These are phyloP conservation scores for Tarsius wallacei DNA, from an alignment of 2,797 vertebrate species.

Conservation along the genomic window DNA sequence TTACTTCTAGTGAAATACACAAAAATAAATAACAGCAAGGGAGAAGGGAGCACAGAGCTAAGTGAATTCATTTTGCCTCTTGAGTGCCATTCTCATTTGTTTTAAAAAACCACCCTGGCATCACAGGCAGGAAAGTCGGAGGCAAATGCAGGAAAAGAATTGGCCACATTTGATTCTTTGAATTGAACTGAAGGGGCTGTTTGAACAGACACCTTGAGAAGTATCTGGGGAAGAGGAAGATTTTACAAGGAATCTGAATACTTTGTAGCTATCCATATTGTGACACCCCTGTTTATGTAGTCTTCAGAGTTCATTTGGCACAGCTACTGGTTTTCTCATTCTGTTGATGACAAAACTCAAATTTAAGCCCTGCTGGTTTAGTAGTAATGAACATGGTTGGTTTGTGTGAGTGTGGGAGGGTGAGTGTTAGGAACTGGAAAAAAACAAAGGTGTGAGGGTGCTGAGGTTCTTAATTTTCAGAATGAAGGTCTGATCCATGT, in stretches of 20 bases:
- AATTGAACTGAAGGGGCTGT: not conserved
- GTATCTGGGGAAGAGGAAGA: slow-evolving; percentile 2
- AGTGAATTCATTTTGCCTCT: slow-evolving; percentile 78
- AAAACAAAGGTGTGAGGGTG: not conserved
- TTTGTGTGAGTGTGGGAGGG: not conserved
- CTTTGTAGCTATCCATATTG: not conserved
- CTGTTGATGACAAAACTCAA: not conserved
- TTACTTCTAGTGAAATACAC: slow-evolving; percentile 77
- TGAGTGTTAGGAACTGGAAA: not conserved
- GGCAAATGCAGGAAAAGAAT: not conserved
- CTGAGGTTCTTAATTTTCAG: not conserved
- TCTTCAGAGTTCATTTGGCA: not conserved
- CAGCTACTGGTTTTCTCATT: not conserved
- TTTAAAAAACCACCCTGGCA: slow-evolving; percentile 77
- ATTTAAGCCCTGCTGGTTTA: not conserved
- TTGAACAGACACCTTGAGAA: slow-evolving; percentile 32
- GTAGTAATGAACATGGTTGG: not conserved
- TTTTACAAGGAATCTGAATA: slow-evolving; percentile 33
- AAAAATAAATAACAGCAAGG: slow-evolving; percentile 77
- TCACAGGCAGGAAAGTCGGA: slow-evolving; percentile 44
- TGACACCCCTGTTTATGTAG: not conserved
- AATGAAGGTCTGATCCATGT: not conserved
- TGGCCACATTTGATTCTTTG: not conserved
- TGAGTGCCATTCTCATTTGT: slow-evolving; percentile 78
- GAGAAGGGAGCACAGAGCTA: slow-evolving; percentile 74